These are phyloP conservation scores for Bombus affinis DNA, from an alignment of 1,140 invertebrate species.

Conservation along the genomic window DNA sequence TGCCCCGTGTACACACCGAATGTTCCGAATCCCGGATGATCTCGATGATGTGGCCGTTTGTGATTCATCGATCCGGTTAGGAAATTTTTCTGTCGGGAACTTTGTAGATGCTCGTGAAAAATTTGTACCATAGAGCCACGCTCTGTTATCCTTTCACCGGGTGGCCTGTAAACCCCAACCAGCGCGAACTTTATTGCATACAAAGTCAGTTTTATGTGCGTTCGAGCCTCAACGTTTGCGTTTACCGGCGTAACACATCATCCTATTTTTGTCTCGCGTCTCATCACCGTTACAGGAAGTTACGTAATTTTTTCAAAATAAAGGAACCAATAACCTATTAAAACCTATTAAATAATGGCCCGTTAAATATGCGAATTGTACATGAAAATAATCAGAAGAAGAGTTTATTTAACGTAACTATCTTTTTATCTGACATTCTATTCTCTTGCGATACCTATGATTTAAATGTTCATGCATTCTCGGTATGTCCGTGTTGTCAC, in stretches of 20 bases:
- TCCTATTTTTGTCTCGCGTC: conserved; percentile 27
- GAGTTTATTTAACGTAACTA: not conserved
- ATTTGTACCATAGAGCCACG: not conserved
- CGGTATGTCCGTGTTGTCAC: conserved; percentile 12
- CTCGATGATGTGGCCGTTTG: conserved; percentile 27
- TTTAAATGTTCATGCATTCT: not conserved
- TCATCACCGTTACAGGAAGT: not conserved
- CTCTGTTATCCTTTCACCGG: conserved; percentile 43
- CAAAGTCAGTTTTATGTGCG: conserved; percentile 36
- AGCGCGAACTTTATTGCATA: conserved; percentile 41
- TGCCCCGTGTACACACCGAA: not conserved
- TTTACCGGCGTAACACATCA: conserved; percentile 22
- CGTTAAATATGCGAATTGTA: not conserved
- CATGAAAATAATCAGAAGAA: not conserved
- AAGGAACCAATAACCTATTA: not conserved
- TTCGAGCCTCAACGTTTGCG: conserved; percentile 27
- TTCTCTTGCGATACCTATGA: not conserved
- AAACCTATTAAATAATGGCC: no score
- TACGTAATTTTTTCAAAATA: conserved; percentile 19
- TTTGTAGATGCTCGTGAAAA: conserved; percentile 15
- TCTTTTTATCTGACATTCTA: not conserved
- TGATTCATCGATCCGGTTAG: not conserved
- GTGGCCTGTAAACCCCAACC: conserved; percentile 3
- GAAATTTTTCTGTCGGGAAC: not conserved
- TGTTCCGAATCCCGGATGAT: conserved; percentile 28